Conservation (phyloP, 2,888 invertebrate species). For the Platerodrilus igneus region DNA sequence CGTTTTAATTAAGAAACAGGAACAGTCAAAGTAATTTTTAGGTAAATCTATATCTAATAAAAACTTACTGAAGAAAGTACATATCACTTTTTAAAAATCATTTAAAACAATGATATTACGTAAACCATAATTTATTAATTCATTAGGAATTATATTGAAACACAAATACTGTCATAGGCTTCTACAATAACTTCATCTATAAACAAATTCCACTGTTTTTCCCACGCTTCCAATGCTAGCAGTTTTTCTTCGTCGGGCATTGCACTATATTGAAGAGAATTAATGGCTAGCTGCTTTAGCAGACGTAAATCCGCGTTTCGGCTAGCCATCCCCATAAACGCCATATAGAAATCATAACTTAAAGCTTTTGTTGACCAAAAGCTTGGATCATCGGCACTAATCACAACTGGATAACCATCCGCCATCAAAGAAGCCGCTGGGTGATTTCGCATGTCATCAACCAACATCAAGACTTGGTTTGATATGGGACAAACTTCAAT, state of each 20-base stretch:
- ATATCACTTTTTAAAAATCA: no score
- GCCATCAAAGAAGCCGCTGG: constrained; percentile 63
- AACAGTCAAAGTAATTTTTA: no score
- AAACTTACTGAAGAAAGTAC: no score
- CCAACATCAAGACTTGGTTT: constrained; percentile 65
- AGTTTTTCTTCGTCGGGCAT: constrained; percentile 50
- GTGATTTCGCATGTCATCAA: constrained; percentile 71
- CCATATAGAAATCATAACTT: constrained; percentile 73
- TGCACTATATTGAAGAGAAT: constrained; percentile 66
- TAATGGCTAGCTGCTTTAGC: constrained; percentile 67
- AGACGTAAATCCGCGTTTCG: constrained; percentile 61
- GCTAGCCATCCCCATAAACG: constrained; percentile 70
- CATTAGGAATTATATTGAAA: no score
- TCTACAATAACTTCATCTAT: no score
- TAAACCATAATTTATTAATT: no score
- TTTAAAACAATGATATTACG: no score
- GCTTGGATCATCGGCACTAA: constrained; percentile 72
- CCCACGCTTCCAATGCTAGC: constrained; percentile 52
- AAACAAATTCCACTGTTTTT: constrained; percentile 52
- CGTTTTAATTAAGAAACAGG: no score
- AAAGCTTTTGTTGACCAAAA: constrained; percentile 68
- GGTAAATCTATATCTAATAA: no score
- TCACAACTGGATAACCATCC: constrained; percentile 63
- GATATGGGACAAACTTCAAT: constrained; percentile 76
- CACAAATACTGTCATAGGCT: no score